A percentile compares a stretch with the other conserved stretches of the same genome.
Evolutionary conservation across 2,797 vertebrate genomes (phyloP).

Genomic region (Chaetodon trifasciatus): DNA sequence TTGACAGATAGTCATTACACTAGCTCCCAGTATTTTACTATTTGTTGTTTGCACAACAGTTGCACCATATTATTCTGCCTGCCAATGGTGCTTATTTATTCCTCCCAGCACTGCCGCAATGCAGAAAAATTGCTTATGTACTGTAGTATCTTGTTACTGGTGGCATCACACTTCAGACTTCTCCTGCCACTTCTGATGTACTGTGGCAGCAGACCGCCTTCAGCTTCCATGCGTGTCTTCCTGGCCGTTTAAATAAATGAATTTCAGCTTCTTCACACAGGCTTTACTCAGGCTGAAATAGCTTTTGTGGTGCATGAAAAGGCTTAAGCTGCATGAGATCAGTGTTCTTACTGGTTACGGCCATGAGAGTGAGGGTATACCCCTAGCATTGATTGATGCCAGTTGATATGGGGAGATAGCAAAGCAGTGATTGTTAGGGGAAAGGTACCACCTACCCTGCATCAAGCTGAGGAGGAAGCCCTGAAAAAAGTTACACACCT

Average conservation of each 20-base stretch:
- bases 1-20: conserved; percentile 36
- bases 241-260: conserved; percentile 26
- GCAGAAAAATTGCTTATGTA: conserved; percentile 32
- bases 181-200: conserved; percentile 14
- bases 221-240: conserved; percentile 8
- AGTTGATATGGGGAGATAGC: conserved; percentile 17
- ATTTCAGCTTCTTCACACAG: conserved; percentile 31
- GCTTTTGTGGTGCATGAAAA: conserved; percentile 19
- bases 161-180: conserved; percentile 35
- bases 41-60: conserved; percentile 22
- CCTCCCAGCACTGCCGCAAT: conserved; percentile 33
- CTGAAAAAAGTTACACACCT: conserved; percentile 25
- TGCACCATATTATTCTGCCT: conserved; percentile 23
- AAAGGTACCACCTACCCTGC: conserved; percentile 11
- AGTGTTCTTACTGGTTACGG: background rate
- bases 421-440: conserved; percentile 16
- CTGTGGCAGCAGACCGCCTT: conserved; percentile 22
- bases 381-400: conserved; percentile 19
- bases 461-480: conserved; percentile 16
- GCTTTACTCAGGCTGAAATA: conserved; percentile 22
- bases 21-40: conserved; percentile 15
- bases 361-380: conserved; percentile 3
- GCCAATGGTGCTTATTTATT: conserved; percentile 19
- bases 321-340: conserved; percentile 27
- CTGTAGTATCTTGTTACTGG: conserved; percentile 34